A percentile compares a stretch with the other conserved stretches of the same genome.
These are phyloP conservation scores for Leistus spinibarbis DNA, from an alignment of 2,888 invertebrate species.

Conservation along the genomic window DNA sequence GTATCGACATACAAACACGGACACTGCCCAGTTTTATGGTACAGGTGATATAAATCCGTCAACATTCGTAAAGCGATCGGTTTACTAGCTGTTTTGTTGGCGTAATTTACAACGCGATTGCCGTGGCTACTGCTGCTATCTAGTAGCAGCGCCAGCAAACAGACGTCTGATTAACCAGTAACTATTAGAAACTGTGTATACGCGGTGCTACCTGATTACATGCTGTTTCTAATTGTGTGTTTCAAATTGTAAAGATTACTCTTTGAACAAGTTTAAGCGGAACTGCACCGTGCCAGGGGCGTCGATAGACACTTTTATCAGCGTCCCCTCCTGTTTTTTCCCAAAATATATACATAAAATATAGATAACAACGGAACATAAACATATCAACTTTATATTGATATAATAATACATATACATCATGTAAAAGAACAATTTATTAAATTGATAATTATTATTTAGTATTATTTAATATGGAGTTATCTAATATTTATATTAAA, in stretches of 20 bases:
- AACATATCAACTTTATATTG: too few species aligned
- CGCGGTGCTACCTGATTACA: slow-evolving; percentile 23
- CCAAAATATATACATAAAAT: too few species aligned
- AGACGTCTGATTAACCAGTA: slow-evolving; percentile 16
- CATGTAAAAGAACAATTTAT: too few species aligned
- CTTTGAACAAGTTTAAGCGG: background rate
- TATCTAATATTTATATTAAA: too few species aligned
- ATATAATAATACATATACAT: too few species aligned
- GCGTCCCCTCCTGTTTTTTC: too few species aligned
- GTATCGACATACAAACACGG: background rate
- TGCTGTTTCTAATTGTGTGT: slow-evolving; percentile 27
- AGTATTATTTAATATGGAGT: too few species aligned
- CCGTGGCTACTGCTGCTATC: background rate
- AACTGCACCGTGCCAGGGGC: too few species aligned
- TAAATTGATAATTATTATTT: too few species aligned
- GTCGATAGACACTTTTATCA: too few species aligned
- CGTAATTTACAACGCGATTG: slow-evolving; percentile 32
- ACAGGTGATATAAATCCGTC: slow-evolving; percentile 38
- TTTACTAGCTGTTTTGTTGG: slow-evolving; percentile 17
- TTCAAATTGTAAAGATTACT: slow-evolving; percentile 24
- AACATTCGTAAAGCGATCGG: slow-evolving; percentile 12
- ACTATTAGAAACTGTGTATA: slow-evolving; percentile 20
- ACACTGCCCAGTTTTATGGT: slow-evolving; percentile 21
- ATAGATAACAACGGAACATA: too few species aligned
- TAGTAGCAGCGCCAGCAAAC: background rate